Evolutionary conservation across 2,113 vertebrate species (phyloP).

Genomic region (Poeciliopsis occidentalis): DNA sequence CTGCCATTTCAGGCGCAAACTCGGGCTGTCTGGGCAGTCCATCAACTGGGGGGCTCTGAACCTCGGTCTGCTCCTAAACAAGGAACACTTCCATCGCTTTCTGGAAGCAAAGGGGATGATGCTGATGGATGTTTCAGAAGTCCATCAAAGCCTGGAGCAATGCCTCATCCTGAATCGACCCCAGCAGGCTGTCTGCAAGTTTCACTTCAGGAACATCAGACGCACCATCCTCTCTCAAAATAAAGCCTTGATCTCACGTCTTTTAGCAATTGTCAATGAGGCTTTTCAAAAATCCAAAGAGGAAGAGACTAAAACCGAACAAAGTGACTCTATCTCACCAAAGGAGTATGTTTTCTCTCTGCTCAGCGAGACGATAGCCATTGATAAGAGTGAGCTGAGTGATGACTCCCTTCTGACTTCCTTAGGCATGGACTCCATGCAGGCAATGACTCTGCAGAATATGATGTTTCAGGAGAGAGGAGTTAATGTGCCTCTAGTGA

Average conservation of each 20-base stretch:
- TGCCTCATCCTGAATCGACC: slow-evolving; percentile 80
- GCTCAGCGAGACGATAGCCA: slow-evolving; percentile 69
- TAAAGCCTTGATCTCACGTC: slow-evolving; percentile 65
- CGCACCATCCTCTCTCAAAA: slow-evolving; percentile 72
- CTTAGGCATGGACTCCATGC: slow-evolving; percentile 86
- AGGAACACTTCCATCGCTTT: slow-evolving; percentile 77
- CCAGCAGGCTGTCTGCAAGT: slow-evolving; percentile 80
- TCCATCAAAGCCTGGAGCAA: slow-evolving; percentile 81
- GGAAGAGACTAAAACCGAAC: slow-evolving; percentile 16
- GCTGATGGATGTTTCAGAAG: slow-evolving; percentile 78
- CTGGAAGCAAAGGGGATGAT: slow-evolving; percentile 83
- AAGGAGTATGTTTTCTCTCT: slow-evolving; percentile 78
- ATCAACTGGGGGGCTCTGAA: slow-evolving; percentile 90
- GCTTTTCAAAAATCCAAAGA: slow-evolving; percentile 58
- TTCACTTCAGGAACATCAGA: slow-evolving; percentile 76
- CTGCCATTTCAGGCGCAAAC: slow-evolving; percentile 85
- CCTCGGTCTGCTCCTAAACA: slow-evolving; percentile 82
- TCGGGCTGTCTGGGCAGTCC: slow-evolving; percentile 84
- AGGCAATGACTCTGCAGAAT: slow-evolving; percentile 87
- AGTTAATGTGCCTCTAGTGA: slow-evolving; percentile 83
- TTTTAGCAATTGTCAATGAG: slow-evolving; percentile 68
- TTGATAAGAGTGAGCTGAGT: slow-evolving; percentile 71
- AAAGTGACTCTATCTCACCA: slow-evolving; percentile 56
- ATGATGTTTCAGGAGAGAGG: slow-evolving; percentile 78
- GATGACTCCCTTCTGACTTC: slow-evolving; percentile 73